phyloP scores from a whole-genome alignment of 2,113 vertebrate species.

The Stigmatopora nigra region DNA sequence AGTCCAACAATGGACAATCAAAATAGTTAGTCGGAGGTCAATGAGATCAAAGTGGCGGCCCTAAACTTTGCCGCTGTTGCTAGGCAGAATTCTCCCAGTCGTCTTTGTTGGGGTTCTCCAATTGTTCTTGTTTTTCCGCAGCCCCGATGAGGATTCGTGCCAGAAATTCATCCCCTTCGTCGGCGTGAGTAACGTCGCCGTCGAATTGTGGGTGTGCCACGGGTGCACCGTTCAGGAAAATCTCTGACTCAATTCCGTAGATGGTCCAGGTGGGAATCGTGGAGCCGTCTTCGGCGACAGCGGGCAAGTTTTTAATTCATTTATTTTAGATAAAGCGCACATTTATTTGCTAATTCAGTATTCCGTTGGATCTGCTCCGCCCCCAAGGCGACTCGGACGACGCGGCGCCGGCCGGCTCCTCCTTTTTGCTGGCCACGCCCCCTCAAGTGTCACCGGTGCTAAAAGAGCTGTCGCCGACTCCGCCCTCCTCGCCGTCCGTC shows the following conservation, averaged over 20 bases:
- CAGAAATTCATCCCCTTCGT: slow-evolving; percentile 98
- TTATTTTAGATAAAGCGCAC: neutral
- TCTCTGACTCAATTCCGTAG: slow-evolving; percentile 56
- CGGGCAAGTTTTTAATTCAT: slow-evolving; percentile 68
- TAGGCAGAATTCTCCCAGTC: too few relatives aligned
- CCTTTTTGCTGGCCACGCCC: slow-evolving; percentile 78
- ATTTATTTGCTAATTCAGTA: neutral
- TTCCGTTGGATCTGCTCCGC: slow-evolving; percentile 13
- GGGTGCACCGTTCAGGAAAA: neutral
- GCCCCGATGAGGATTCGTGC: slow-evolving; percentile 92
- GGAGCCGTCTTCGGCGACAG: slow-evolving; percentile 86
- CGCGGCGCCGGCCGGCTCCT: slow-evolving; percentile 77
- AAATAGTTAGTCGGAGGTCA: too few relatives aligned
- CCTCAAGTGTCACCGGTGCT: slow-evolving; percentile 83
- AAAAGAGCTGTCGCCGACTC: slow-evolving; percentile 90
- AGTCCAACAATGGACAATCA: too few relatives aligned
- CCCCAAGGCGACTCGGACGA: slow-evolving; percentile 92
- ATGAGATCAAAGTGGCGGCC: too few relatives aligned
- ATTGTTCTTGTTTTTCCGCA: slow-evolving; percentile 42
- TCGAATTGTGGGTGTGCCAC: neutral
- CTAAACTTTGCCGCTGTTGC: too few relatives aligned
- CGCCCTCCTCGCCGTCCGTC: slow-evolving; percentile 91
- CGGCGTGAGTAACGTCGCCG: slow-evolving; percentile 73
- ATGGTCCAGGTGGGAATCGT: slow-evolving; percentile 95
- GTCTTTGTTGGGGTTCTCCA: too few relatives aligned